phyloP scores from a whole-genome alignment of 35 echinoderm and acorn worm genomes.

The Nesometra sesokonis region DNA sequence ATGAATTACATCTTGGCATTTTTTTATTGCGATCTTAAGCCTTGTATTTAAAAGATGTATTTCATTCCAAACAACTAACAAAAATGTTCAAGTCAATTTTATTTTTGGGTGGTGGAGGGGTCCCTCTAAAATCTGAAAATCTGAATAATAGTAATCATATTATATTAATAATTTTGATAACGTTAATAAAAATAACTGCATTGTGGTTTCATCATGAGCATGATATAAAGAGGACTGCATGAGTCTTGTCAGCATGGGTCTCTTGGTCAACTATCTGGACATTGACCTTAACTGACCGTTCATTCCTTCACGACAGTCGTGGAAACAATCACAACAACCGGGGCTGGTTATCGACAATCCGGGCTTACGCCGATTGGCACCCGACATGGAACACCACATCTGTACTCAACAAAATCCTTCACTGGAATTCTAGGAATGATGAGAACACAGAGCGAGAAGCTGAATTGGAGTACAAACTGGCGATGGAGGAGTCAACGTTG shows the following conservation, averaged over 20 bases:
- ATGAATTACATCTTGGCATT: no score
- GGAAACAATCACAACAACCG: not conserved
- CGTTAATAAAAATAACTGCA: not conserved
- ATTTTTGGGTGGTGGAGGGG: no score
- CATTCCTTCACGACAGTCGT: not conserved
- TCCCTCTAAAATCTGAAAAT: no score
- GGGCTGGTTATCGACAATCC: not conserved
- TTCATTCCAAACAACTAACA: no score
- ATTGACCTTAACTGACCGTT: not conserved
- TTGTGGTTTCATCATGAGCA: not conserved
- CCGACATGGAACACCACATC: not conserved
- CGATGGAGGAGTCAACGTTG: conserved; percentile 41
- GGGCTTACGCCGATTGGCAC: not conserved
- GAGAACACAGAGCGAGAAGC: not conserved
- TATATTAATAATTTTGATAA: no score
- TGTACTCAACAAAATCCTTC: not conserved
- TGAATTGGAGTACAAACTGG: conserved; percentile 18
- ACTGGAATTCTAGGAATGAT: not conserved
- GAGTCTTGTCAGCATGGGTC: not conserved
- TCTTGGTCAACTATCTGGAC: not conserved
- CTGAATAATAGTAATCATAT: no score
- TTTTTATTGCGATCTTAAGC: no score
- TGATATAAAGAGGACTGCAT: not conserved
- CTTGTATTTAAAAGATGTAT: no score
- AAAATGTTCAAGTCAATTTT: no score